phyloP scores from a whole-genome alignment of 2,888 invertebrate genomes.

The Ornithoptera alexandrae region DNA sequence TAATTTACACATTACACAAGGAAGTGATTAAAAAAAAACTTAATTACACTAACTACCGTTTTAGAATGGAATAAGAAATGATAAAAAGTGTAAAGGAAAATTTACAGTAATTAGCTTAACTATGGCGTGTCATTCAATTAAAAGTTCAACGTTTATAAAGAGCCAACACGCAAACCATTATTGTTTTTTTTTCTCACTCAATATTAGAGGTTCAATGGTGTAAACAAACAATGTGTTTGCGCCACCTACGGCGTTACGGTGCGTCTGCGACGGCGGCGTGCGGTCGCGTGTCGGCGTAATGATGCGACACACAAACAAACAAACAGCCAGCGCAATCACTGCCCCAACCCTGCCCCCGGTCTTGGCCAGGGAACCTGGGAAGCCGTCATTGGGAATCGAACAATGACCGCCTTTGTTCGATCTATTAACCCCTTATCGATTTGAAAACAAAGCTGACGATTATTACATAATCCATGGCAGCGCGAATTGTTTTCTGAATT shows the following conservation, averaged over 20 bases:
- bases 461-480: too few relatives aligned
- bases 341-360: constrained; percentile 4
- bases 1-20: too few relatives aligned
- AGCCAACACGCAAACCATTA: neutral
- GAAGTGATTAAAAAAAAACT: too few relatives aligned
- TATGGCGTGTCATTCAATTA: neutral
- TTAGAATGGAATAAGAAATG: too few relatives aligned
- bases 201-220: constrained; percentile 30
- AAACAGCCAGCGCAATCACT: constrained; percentile 34
- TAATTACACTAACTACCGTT: too few relatives aligned
- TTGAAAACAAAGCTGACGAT: constrained; percentile 4
- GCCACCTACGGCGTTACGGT: constrained; percentile 30
- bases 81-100: too few relatives aligned
- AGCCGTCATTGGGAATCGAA: constrained; percentile 12
- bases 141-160: neutral
- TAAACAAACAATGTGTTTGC: constrained; percentile 7
- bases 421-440: constrained; percentile 22
- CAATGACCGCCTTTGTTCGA: constrained; percentile 14
- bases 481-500: too few relatives aligned
- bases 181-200: constrained; percentile 2
- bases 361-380: constrained; percentile 9
- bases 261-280: constrained; percentile 21
- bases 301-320: constrained; percentile 56
- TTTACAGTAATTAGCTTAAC: neutral
- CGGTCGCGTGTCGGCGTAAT: constrained; percentile 61